Evolutionary conservation across 2,797 vertebrate species (phyloP).

Genomic region (Ptychobarbus kaznakovi): DNA sequence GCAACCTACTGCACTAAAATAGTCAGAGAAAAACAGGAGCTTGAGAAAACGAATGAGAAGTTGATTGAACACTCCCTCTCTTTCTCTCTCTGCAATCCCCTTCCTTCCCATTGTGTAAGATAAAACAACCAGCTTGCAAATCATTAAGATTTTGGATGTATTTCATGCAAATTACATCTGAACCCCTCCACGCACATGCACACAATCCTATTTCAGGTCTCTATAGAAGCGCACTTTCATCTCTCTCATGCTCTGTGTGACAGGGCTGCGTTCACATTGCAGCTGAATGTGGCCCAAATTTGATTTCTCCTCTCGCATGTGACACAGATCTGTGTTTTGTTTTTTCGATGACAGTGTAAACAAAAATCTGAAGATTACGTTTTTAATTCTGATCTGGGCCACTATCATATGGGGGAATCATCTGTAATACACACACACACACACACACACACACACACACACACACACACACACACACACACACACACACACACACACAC

Average conservation of each 20-base stretch:
- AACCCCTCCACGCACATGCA: slow-evolving; percentile 28
- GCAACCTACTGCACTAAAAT: slow-evolving; percentile 51
- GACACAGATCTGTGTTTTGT: neutral
- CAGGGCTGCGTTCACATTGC: slow-evolving; percentile 29
- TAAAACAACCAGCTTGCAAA: slow-evolving; percentile 54
- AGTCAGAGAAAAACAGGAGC: slow-evolving; percentile 44
- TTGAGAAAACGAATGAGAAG: slow-evolving; percentile 39
- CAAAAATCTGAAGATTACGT: neutral
- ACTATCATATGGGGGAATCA: neutral
- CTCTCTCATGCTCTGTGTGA: slow-evolving; percentile 40
- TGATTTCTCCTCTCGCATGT: slow-evolving; percentile 6
- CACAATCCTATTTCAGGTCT: slow-evolving; percentile 49
- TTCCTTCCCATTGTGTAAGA: slow-evolving; percentile 49
- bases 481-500: too few relatives aligned
- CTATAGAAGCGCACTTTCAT: slow-evolving; percentile 41
- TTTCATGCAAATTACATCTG: slow-evolving; percentile 53
- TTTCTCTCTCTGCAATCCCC: slow-evolving; percentile 26
- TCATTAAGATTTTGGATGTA: slow-evolving; percentile 55
- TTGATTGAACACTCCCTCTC: slow-evolving; percentile 43
- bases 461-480: too few relatives aligned
- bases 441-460: too few relatives aligned
- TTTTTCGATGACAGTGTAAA: slow-evolving; percentile 7
- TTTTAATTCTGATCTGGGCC: neutral
- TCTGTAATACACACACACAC: neutral
- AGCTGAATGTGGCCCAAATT: slow-evolving; percentile 40